phyloP scores from a whole-genome alignment of 2,888 invertebrate species.

The Molanna angustata region DNA sequence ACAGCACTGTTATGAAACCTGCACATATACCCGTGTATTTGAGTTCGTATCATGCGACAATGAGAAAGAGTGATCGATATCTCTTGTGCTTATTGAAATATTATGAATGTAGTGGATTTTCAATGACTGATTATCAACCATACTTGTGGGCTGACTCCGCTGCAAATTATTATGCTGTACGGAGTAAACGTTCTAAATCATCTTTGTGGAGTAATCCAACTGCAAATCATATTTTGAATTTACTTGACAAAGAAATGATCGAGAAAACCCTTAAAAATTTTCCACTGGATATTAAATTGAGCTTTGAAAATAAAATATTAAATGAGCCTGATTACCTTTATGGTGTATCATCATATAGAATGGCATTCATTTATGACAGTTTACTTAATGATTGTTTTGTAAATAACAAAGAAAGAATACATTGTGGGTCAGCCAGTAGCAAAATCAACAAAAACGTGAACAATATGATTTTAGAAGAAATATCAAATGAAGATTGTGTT shows the following conservation, averaged over 20 bases:
- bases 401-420: too few species aligned
- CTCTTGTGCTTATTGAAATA: slow-evolving; percentile 64
- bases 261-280: slow-evolving; percentile 67
- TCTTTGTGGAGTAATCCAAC: slow-evolving; percentile 70
- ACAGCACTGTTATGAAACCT: slow-evolving; percentile 61
- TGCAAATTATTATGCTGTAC: slow-evolving; percentile 71
- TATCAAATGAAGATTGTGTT: neutral
- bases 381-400: neutral
- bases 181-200: slow-evolving; percentile 49
- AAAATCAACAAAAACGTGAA: neutral
- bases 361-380: neutral
- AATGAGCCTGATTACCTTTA: slow-evolving; percentile 6
- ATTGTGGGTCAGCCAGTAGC: too few species aligned
- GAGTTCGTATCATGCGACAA: slow-evolving; percentile 74
- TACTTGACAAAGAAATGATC: slow-evolving; percentile 64
- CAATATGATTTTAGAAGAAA: slow-evolving; percentile 4
- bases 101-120: slow-evolving; percentile 66
- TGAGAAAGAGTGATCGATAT: slow-evolving; percentile 66
- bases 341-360: slow-evolving; percentile 2
- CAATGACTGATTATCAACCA: slow-evolving; percentile 68
- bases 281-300: slow-evolving; percentile 61
- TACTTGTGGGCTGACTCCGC: slow-evolving; percentile 84
- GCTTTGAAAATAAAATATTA: slow-evolving; percentile 39
- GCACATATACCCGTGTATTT: slow-evolving; percentile 73
- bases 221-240: slow-evolving; percentile 67